Evolutionary conservation across 2,888 invertebrate species (phyloP), one percentile per base, ranked within the genome.

Genomic region (Aleiodes alternator): DNA sequence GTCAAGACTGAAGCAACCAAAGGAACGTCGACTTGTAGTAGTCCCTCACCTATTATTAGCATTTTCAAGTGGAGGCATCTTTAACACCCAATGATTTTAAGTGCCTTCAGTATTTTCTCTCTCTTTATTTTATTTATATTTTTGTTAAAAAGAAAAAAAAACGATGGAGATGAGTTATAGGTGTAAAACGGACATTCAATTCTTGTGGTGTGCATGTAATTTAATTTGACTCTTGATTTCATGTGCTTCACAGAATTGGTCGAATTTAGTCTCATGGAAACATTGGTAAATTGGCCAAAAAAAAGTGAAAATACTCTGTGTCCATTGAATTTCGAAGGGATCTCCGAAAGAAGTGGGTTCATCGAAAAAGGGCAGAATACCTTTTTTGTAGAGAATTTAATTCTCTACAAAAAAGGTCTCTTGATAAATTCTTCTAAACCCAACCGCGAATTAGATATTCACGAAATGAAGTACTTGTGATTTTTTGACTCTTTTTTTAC

Each of bases 71-170:
- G 34, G 48, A 64, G 64, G 64, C 43, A 48, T 64, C 48, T 11
- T 43, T 48, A 48, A 48, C 43, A 34, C 64, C 43, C 64, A 43
- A 43, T 48, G 23, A 64, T 16, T 48, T 23, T 23, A 56, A 11
- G 16, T 48, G 38, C 14, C 23, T 29, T 12, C 34, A 55, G 29
- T 43, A 16, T 73, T 57, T 50, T 72, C 59, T 61, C 59, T 61
- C 43, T 50, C 72, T 57, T 73, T 64, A 38, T 55, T 76, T 75
- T 78, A 73, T 79, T 76, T 43, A 7, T 43, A 43, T 43, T 43
- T 43, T 43, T 8, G 78, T 80, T 80, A 81, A 82, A 80, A 73
- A 57, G 76, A 70, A 73, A 77, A 74, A 34, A 23, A 23, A 23
- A 2, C 23, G 23, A 1, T 23, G 23, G 23, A 79, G 76, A 69